Conservation (phyloP, 2,113 vertebrate genomes). For the Ariopsis seemanni region DNA sequence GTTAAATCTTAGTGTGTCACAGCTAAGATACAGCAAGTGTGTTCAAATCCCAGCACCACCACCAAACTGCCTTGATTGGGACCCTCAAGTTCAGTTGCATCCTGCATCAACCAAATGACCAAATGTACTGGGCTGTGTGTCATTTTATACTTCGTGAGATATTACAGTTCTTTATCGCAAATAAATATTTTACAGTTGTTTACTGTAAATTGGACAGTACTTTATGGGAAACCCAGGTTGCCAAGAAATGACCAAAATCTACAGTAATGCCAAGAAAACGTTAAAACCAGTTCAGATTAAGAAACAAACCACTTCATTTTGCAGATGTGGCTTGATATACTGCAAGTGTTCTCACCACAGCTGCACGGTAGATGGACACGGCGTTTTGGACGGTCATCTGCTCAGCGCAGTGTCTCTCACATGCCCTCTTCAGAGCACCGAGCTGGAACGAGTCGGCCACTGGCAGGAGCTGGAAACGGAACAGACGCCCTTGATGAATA, state of each 20-base stretch:
- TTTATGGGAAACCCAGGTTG: background rate
- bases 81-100: background rate
- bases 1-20: background rate
- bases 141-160: background rate
- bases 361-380: constrained; percentile 80
- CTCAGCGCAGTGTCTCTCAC: constrained; percentile 85
- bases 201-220: background rate
- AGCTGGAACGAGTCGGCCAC: constrained; percentile 86
- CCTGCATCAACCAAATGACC: background rate
- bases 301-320: background rate
- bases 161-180: background rate
- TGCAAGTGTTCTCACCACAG: constrained; percentile 75
- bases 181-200: background rate
- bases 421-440: constrained; percentile 81
- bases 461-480: constrained; percentile 76
- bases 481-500: background rate
- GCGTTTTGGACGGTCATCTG: constrained; percentile 79
- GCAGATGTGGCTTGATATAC: background rate
- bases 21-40: background rate
- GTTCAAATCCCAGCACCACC: background rate
- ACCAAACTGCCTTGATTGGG: background rate
- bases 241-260: background rate
- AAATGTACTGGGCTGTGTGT: background rate
- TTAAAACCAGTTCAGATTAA: background rate
- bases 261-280: background rate